Base-by-base conservation (phyloP, 2,797 vertebrate genomes). In the Sebastes steindachneri region DNA sequence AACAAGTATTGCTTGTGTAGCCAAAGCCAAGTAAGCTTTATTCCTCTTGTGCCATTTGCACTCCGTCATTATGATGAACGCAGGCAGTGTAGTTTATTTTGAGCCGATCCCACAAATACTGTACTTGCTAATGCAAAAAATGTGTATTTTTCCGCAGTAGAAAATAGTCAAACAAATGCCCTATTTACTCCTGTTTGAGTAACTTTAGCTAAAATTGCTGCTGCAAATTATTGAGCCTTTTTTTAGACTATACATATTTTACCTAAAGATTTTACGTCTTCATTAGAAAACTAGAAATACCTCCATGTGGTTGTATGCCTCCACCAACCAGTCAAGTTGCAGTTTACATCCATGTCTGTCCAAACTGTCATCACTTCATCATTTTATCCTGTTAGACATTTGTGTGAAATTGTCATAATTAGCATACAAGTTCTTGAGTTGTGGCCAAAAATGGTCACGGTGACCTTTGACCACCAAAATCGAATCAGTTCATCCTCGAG, bases 221-320 rank as follows among this genome's bases (percentile, higher is more conserved):
- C 23, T 10, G 33, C 23, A 55, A 25, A 55, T 55, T 5, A 54
- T 23, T 3, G 53, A 54, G 53, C 10, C 21, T 23, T 3, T 54
- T 54, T 54, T 54, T 3, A 23, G 21, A 54, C 53, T 3, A 54
- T 23, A 23, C 53, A 11, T 6, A 25, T 55, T 55, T 55, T 3
- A 55, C 1, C 1, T 55, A 25, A 55, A 25, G 5, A 3, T 64
- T 53, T 21, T 21, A 1, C 35, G 1, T 63, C 48, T 51, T 7
- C 15, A 23, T 35, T 63, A 23, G 33, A 55, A 55, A 25, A 55
- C n/a, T 21, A 9, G 7, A 48, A 48, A 2, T 48, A 19, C 0
- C 0, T 17, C 6, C 17, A 0, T 8, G 7, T 19, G 17, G 45
- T 3, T n/a, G 7, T n/a, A 51, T 51, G 17, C 0, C 45, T 51